A percentile compares a stretch with the other conserved stretches of the same genome.
phyloP scores from a whole-genome alignment of 2,797 vertebrate species.

The Leptoclinus maculatus region DNA sequence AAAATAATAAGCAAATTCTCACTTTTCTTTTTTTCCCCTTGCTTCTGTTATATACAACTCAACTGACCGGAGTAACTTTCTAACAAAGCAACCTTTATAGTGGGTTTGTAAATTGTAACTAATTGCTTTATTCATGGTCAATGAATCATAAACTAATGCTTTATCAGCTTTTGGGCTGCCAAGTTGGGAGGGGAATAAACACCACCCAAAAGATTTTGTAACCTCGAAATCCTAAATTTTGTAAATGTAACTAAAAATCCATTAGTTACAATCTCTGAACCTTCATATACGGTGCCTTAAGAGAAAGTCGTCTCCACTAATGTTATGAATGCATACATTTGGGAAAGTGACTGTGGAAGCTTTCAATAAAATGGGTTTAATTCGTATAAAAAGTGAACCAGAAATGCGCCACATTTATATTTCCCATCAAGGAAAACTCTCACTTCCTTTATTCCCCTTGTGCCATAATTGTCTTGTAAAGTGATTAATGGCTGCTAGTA shows the following conservation, averaged over 20 bases:
- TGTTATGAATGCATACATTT: not conserved
- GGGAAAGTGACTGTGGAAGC: not conserved
- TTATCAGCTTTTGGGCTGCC: not conserved
- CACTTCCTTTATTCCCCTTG: slow-evolving; percentile 26
- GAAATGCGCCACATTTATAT: slow-evolving; percentile 3
- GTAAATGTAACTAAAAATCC: not conserved
- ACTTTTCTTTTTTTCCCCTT: not conserved
- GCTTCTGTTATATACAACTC: not conserved
- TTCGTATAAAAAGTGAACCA: slow-evolving; percentile 1
- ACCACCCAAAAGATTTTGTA: not conserved
- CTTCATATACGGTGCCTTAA: not conserved
- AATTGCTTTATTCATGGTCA: not conserved
- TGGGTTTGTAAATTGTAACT: no score
- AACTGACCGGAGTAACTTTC: not conserved
- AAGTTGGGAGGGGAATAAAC: not conserved
- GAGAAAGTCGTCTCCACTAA: not conserved
- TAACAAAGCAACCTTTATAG: not conserved
- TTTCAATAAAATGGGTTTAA: not conserved
- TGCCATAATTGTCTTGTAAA: slow-evolving; percentile 41
- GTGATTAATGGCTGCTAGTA: slow-evolving; percentile 50
- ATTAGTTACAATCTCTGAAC: not conserved
- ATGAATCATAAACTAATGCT: not conserved
- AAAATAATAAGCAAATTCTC: not conserved
- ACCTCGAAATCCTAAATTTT: not conserved
- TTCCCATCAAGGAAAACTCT: slow-evolving; percentile 6